phyloP scores from a whole-genome alignment of 2,797 vertebrate genomes.

The Anisognathus igniventris region DNA sequence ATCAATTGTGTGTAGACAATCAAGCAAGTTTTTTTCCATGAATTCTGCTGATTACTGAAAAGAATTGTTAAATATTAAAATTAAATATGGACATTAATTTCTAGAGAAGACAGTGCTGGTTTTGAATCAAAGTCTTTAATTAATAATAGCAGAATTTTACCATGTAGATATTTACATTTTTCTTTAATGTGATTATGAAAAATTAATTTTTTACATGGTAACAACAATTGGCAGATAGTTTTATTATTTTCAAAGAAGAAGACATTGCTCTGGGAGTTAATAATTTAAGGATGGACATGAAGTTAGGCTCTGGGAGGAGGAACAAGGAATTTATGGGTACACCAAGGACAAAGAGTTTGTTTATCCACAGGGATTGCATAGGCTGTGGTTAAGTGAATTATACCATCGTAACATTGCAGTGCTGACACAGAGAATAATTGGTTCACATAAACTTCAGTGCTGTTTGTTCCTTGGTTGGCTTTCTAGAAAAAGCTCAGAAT shows the following conservation, averaged over 20 bases:
- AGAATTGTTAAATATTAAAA: not conserved
- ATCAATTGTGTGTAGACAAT: not conserved
- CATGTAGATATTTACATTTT: not conserved
- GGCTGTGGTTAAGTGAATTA: not conserved
- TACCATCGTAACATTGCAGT: not conserved
- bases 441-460: not conserved
- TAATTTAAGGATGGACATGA: not conserved
- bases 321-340: not conserved
- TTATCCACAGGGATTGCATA: not conserved
- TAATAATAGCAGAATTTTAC: not conserved
- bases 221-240: not conserved
- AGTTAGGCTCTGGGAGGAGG: not conserved
- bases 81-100: not conserved
- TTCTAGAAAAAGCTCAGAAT: not conserved
- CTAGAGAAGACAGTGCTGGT: not conserved
- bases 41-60: not conserved
- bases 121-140: not conserved
- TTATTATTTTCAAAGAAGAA: not conserved
- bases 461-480: not conserved
- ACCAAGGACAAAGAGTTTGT: not conserved
- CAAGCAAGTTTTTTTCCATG: not conserved
- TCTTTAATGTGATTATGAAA: not conserved
- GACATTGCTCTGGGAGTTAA: not conserved
- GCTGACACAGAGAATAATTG: not conserved
- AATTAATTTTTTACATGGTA: not conserved